Evolutionary conservation across 1,140 invertebrate species (phyloP).

Genomic region (Pectinophora gossypiella): DNA sequence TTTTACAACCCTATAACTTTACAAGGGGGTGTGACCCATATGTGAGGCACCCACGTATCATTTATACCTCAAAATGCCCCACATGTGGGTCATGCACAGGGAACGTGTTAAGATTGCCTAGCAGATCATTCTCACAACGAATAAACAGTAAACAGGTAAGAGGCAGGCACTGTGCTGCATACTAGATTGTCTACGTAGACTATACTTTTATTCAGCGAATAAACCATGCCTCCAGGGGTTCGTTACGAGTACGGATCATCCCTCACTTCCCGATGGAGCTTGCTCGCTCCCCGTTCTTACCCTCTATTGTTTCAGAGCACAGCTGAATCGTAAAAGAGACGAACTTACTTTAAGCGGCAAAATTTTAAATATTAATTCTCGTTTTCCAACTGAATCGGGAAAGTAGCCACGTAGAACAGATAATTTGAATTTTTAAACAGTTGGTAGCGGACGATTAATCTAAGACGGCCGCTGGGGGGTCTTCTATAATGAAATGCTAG

Average conservation of each 20-base stretch:
- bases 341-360: conserved; percentile 14
- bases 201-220: conserved; percentile 43
- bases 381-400: conserved; percentile 25
- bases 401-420: conserved; percentile 34
- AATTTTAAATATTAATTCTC: conserved; percentile 47
- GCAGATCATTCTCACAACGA: neutral
- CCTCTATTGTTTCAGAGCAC: conserved; percentile 16
- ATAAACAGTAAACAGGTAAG: neutral
- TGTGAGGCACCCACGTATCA: too few relatives aligned
- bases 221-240: conserved; percentile 38
- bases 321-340: neutral
- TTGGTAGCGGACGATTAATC: conserved; percentile 38
- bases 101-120: too few relatives aligned
- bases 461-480: conserved; percentile 11
- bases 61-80: too few relatives aligned
- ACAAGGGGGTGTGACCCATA: too few relatives aligned
- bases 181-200: too few relatives aligned
- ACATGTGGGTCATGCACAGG: too few relatives aligned
- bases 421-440: conserved; percentile 54
- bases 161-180: too few relatives aligned
- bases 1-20: too few relatives aligned
- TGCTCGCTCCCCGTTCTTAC: conserved; percentile 8
- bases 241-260: conserved; percentile 40
- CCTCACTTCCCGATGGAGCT: conserved; percentile 17
- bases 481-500: conserved; percentile 20